phyloP scores from a whole-genome alignment of 2,113 vertebrate genomes.

The Electrona antarctica region DNA sequence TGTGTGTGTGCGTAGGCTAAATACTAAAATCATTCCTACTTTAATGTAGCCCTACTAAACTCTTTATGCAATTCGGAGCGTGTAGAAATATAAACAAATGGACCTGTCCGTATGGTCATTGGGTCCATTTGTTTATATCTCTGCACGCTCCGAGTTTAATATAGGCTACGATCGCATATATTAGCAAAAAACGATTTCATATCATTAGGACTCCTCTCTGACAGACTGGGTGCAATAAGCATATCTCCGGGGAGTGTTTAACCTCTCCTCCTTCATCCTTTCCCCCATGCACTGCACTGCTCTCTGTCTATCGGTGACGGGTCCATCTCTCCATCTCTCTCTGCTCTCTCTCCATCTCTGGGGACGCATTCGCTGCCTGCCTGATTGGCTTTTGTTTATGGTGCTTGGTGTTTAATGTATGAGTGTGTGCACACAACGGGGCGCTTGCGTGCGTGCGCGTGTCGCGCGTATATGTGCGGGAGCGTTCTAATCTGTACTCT shows the following conservation, averaged over 20 bases:
- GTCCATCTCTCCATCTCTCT: slow-evolving; percentile 6
- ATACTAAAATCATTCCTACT: too few species aligned
- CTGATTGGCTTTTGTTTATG: slow-evolving; percentile 71
- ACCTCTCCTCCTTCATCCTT: slow-evolving; percentile 54
- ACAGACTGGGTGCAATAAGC: neutral
- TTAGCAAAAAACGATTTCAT: too few species aligned
- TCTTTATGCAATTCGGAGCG: too few species aligned
- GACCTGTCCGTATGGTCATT: neutral
- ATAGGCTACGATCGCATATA: too few species aligned
- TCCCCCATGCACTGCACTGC: slow-evolving; percentile 1
- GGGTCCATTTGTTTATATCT: neutral
- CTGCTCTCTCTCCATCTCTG: slow-evolving; percentile 50
- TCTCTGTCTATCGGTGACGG: too few species aligned
- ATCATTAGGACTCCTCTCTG: too few species aligned
- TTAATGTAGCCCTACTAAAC: too few species aligned
- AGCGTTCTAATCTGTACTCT: too few species aligned
- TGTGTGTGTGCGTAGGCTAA: slow-evolving; percentile 25
- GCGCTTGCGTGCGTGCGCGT: too few species aligned
- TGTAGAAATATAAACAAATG: too few species aligned
- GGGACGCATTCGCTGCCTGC: slow-evolving; percentile 62
- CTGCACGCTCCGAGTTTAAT: too few species aligned
- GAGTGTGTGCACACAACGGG: neutral
- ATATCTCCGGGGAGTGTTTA: slow-evolving; percentile 63
- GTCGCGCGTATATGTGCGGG: too few species aligned
- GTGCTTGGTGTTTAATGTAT: slow-evolving; percentile 2